A percentile compares a stretch with the other conserved stretches of the same genome.
Evolutionary conservation across 2,113 vertebrate genomes (phyloP).

Genomic region (Cheirogaleus medius): DNA sequence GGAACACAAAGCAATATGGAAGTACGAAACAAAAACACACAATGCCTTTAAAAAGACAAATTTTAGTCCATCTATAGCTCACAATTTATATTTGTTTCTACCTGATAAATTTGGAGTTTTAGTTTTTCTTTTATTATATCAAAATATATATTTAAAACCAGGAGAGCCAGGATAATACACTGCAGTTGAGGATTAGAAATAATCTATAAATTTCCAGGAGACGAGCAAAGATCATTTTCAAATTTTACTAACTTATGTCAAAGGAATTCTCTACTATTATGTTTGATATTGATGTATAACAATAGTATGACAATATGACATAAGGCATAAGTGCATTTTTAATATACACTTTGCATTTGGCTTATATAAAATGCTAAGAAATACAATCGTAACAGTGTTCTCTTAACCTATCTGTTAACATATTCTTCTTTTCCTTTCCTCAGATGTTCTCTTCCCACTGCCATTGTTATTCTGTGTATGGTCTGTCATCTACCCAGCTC

Average conservation of each 20-base stretch:
- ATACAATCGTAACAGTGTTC: background rate
- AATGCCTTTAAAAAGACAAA: background rate
- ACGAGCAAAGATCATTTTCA: background rate
- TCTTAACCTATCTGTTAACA: background rate
- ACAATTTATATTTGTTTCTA: constrained; percentile 43
- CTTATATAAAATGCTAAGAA: background rate
- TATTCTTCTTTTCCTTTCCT: background rate
- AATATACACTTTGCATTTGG: background rate
- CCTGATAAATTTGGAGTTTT: constrained; percentile 15
- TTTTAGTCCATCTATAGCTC: constrained; percentile 8
- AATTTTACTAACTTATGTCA: background rate
- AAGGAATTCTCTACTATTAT: background rate
- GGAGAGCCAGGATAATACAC: background rate
- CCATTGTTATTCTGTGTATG: background rate
- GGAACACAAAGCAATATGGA: constrained; percentile 22
- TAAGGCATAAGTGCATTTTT: background rate
- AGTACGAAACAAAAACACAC: background rate
- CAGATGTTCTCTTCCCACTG: background rate
- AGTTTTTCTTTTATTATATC: background rate
- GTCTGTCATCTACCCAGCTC: background rate
- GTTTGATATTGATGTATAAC: background rate
- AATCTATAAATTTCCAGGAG: background rate
- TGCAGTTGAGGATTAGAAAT: background rate
- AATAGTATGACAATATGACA: background rate
- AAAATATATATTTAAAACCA: constrained; percentile 1